Conservation (phyloP, 2,797 vertebrate species). For the Anguilla megastoma region DNA sequence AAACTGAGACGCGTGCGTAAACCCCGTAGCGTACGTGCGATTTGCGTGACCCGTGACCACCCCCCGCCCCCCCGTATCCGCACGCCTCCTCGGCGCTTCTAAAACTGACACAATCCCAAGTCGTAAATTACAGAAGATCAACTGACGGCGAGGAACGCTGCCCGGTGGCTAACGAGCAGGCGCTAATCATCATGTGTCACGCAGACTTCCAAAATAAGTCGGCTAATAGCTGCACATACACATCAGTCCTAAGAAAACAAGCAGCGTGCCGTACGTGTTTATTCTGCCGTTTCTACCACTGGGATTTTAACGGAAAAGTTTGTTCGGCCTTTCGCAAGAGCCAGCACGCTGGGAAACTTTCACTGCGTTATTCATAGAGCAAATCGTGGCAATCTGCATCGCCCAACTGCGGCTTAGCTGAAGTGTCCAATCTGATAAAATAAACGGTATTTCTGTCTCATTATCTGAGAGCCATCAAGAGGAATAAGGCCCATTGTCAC, state of each 20-base stretch:
- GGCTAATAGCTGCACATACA: background rate
- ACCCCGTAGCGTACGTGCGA: background rate
- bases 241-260: background rate
- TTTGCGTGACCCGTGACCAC: background rate
- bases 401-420: constrained; percentile 4
- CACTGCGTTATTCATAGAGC: background rate
- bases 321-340: background rate
- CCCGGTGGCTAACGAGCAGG: background rate
- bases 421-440: constrained; percentile 26
- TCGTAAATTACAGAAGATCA: background rate
- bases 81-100: background rate
- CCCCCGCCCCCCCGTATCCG: background rate
- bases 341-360: background rate
- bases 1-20: background rate
- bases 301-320: background rate
- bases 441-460: background rate
- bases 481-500: background rate
- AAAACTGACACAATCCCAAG: background rate
- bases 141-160: background rate
- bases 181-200: background rate
- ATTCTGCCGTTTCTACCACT: background rate
- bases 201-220: background rate
- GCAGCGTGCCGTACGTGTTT: background rate
- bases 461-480: constrained; percentile 6
- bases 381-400: background rate